Conservation (phyloP, 2,113 vertebrate genomes). For the Sakesphorus luctuosus region DNA sequence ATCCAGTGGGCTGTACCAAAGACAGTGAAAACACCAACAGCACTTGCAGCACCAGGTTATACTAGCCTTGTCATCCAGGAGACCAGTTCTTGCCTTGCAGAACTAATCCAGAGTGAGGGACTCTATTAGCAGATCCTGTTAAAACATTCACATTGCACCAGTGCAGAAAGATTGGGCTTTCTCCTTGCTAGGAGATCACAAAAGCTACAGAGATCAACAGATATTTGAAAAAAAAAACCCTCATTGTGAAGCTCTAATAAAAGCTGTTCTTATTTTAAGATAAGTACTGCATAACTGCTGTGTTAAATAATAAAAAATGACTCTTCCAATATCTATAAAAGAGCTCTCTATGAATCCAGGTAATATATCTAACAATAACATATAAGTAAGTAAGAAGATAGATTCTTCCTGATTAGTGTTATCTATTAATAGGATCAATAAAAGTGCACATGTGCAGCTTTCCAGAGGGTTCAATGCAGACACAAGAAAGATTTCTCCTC, state of each 20-base stretch:
- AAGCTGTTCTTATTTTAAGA: neutral
- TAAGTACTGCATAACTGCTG: neutral
- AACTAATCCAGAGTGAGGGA: neutral
- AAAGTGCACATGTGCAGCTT: neutral
- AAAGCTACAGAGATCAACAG: neutral
- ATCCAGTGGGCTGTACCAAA: neutral
- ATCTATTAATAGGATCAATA: neutral
- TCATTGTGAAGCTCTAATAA: neutral
- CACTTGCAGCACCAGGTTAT: neutral
- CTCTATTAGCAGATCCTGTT: neutral
- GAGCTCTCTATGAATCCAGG: neutral
- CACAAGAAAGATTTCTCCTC: neutral
- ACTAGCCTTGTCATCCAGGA: neutral
- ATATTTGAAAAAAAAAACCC: rapidly evolving
- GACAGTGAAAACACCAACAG: neutral
- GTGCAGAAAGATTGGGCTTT: neutral
- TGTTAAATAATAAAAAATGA: neutral
- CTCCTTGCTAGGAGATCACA: neutral
- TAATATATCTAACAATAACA: neutral
- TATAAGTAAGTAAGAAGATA: neutral
- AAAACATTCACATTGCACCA: neutral
- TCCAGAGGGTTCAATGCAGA: neutral
- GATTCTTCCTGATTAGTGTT: neutral
- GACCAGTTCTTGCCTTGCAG: neutral
- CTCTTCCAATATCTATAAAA: neutral